Base-by-base conservation (phyloP, 2,888 invertebrate genomes). In the Spilosoma lubricipeda region DNA sequence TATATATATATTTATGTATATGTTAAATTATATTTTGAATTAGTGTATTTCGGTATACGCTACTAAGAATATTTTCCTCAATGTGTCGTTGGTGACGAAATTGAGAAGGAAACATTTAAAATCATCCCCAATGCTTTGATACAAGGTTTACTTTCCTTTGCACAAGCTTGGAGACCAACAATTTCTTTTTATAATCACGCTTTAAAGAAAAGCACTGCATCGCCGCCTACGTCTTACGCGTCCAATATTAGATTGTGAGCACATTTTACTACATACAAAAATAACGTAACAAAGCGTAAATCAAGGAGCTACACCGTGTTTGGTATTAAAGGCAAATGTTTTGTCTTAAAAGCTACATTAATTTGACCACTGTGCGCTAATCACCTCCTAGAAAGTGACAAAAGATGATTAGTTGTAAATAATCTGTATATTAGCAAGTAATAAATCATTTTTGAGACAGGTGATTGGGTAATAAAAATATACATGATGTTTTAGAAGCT, bases 201-300 rank as follows among this genome's bases (percentile, higher is more conserved):
- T 89, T 82, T 84, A 88, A 89, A 86, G 88, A 86, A 86, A 85
- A 90, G 85, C 87, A 85, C 84, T 89, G 90, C 90, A 88, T 87
- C 86, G 84, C 79, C 90, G 87, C 89, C 89, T 87, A 89, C 90
- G 80, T 68, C 75, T 81, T 84, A 82, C 67, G 77, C 74, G 71
- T 86, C 88, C 85, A 88, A 85, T 87, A 89, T 88, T 88, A 90
- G 88, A 84, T 76, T 75, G 73, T 80, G 86, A 79, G 73, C 80
- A 73, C 80, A 76, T 80, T 83, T 85, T 87, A 88, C 85, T 86
- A 86, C 80, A 77, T 68, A 82, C 79, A 78, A 52, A 85, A 89
- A 89, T 89, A 84, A 77, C 77, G 42, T 63, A 72, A 84, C 82
- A 84, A 81, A 82, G 80, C 85, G 75, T 79, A 82, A 77, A 81